Evolutionary conservation across 2,113 vertebrate species (phyloP).

Genomic region (Planiliza haematocheilus): DNA sequence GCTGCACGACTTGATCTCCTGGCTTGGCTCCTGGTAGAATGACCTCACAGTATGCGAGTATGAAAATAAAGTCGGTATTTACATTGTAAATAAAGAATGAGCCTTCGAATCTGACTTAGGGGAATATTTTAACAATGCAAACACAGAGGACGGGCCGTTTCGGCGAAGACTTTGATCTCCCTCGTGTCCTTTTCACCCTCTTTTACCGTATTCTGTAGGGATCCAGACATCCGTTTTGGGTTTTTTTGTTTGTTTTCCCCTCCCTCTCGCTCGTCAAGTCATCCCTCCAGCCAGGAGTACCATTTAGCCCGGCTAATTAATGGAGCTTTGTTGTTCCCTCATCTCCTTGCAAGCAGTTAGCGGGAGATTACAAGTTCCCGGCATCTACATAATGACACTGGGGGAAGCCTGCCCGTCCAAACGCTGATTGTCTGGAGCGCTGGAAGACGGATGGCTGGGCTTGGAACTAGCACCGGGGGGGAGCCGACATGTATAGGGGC

Average conservation of each 20-base stretch:
- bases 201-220: conserved; percentile 3
- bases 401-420: conserved; percentile 55
- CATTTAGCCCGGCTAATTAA: conserved; percentile 75
- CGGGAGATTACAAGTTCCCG: conserved; percentile 76
- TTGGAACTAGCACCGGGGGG: conserved; percentile 8
- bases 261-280: conserved; percentile 34
- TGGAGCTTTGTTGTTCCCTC: conserved; percentile 73
- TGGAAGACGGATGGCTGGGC: conserved; percentile 29
- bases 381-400: conserved; percentile 63
- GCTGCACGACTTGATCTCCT: conserved; percentile 8
- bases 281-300: conserved; percentile 60
- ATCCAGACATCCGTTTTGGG: conserved; percentile 29
- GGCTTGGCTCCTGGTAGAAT: not conserved
- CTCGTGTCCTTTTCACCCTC: conserved; percentile 40
- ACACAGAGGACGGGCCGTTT: conserved; percentile 14
- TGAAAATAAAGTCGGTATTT: conserved; percentile 3
- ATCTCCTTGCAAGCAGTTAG: conserved; percentile 71
- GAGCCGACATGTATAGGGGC: conserved; percentile 22
- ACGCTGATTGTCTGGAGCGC: conserved; percentile 53
- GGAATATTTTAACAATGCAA: conserved; percentile 17
- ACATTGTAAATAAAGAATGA: not conserved
- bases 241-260: conserved; percentile 11
- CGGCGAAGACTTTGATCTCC: conserved; percentile 8
- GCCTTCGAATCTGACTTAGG: not conserved
- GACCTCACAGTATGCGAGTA: not conserved